Conservation (phyloP, 2,888 invertebrate genomes). For the Eilema griseolum region DNA sequence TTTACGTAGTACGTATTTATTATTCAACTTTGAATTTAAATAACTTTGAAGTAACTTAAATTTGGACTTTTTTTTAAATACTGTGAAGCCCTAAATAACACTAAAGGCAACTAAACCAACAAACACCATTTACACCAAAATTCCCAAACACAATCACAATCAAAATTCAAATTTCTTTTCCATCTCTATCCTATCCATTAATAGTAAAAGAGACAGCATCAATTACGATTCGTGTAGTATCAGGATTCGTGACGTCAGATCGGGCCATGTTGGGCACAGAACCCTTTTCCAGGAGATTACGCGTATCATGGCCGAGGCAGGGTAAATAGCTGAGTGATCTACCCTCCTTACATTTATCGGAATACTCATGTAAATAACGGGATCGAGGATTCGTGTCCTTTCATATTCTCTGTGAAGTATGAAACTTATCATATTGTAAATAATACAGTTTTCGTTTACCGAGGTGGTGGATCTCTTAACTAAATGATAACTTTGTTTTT, state of each 20-base stretch:
- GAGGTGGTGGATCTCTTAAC: constrained; percentile 18
- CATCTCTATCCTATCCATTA: constrained; percentile 23
- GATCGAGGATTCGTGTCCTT: constrained; percentile 65
- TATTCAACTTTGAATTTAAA: background rate
- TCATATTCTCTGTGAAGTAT: constrained; percentile 57
- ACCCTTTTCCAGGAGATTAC: constrained; percentile 81
- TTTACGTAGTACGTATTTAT: too few relatives aligned
- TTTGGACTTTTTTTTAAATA: too few relatives aligned
- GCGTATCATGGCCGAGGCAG: constrained; percentile 70
- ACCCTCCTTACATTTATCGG: constrained; percentile 74
- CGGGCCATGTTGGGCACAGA: constrained; percentile 51
- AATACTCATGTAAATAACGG: constrained; percentile 79
- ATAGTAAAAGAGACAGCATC: constrained; percentile 44
- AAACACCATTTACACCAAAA: constrained; percentile 4
- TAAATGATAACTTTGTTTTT: background rate
- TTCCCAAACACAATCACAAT: constrained; percentile 15
- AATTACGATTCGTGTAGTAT: constrained; percentile 44
- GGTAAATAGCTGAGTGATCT: constrained; percentile 65
- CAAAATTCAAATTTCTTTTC: constrained; percentile 22
- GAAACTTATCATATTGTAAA: constrained; percentile 55
- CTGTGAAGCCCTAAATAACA: background rate
- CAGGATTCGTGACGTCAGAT: constrained; percentile 55
- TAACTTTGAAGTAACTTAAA: background rate
- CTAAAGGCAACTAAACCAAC: background rate
- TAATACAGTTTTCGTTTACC: constrained; percentile 41